Evolutionary conservation across 1,140 invertebrate genomes (phyloP).

Genomic region (Halictus rubicundus): DNA sequence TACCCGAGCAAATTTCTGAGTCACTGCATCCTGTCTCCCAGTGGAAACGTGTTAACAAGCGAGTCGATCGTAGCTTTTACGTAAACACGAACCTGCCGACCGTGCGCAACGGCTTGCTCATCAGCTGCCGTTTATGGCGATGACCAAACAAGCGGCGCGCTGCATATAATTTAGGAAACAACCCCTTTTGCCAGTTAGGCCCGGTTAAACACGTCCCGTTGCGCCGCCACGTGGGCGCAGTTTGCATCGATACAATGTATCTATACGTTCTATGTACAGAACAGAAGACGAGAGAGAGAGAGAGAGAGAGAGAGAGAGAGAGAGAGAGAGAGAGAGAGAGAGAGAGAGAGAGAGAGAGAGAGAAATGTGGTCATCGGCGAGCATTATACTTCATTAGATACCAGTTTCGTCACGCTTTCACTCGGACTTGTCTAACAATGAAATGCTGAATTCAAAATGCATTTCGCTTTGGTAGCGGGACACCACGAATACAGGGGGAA

Average conservation of each 20-base stretch:
- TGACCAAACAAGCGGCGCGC: background rate
- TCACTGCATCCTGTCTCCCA: background rate
- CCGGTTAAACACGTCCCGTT: too few relatives aligned
- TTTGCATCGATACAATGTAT: slow-evolving; percentile 1
- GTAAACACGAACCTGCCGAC: slow-evolving; percentile 27
- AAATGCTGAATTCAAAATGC: slow-evolving; percentile 49
- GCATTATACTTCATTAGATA: slow-evolving; percentile 51
- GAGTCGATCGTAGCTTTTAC: slow-evolving; percentile 10
- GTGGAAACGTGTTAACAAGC: background rate
- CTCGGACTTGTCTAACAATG: slow-evolving; percentile 51
- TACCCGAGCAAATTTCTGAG: background rate
- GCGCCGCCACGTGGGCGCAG: slow-evolving; percentile 9
- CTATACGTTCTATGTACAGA: too few relatives aligned
- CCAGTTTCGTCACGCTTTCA: slow-evolving; percentile 58
- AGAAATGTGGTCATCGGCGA: slow-evolving; percentile 27
- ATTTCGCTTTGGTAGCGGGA: slow-evolving; percentile 22
- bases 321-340: too few relatives aligned
- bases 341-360: background rate
- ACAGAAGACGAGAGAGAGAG: too few relatives aligned
- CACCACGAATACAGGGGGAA: slow-evolving; percentile 36
- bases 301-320: too few relatives aligned
- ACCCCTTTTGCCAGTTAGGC: background rate
- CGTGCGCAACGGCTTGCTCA: background rate
- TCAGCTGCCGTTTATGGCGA: slow-evolving; percentile 14
- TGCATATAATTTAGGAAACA: background rate